These are phyloP conservation scores for Leptodactylus fuscus DNA, from an alignment of 2,113 vertebrate genomes.

Conservation along the genomic window DNA sequence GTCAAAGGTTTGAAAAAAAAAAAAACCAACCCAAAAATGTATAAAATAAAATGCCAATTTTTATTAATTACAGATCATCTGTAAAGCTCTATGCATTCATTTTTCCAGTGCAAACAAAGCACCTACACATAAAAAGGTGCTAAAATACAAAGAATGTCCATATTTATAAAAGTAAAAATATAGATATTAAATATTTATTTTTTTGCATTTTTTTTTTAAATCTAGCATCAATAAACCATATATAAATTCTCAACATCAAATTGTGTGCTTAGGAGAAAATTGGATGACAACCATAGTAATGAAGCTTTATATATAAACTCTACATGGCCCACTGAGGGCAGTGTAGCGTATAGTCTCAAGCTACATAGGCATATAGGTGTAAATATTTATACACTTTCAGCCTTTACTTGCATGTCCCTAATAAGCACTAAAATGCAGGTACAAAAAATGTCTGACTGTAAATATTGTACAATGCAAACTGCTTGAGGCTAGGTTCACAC, in stretches of 20 bases:
- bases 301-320: background rate
- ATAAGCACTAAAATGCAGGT: background rate
- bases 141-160: slow-evolving; percentile 67
- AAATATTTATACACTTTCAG: background rate
- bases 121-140: slow-evolving; percentile 68
- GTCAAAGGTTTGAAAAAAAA: too few relatives aligned
- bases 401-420: background rate
- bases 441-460: background rate
- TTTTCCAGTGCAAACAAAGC: slow-evolving; percentile 74
- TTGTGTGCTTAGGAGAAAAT: background rate
- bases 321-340: background rate
- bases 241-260: background rate
- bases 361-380: slow-evolving; percentile 2
- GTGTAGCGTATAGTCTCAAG: background rate
- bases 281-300: background rate
- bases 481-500: too few relatives aligned
- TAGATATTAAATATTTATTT: slow-evolving; percentile 72
- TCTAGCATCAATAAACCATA: slow-evolving; percentile 28
- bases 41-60: slow-evolving; percentile 21
- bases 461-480: background rate
- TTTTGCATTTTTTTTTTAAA: slow-evolving; percentile 54
- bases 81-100: slow-evolving; percentile 64
- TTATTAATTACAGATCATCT: slow-evolving; percentile 68
- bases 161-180: slow-evolving; percentile 64
- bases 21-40: too few relatives aligned